These are phyloP conservation scores for Halictus rubicundus DNA, from an alignment of 1,140 invertebrate genomes.

Conservation along the genomic window DNA sequence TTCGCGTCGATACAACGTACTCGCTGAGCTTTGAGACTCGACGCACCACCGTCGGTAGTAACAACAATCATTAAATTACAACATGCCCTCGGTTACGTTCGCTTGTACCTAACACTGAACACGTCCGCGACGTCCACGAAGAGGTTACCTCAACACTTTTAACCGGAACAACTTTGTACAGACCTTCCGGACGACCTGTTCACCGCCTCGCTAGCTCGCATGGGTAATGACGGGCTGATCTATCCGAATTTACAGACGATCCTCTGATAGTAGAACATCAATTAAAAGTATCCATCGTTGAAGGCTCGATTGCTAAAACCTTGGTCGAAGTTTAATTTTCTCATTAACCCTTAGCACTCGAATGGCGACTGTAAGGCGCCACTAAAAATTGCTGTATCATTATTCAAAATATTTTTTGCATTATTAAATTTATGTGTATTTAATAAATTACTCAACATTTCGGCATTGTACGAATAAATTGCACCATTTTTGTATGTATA, in stretches of 20 bases:
- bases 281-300: not conserved
- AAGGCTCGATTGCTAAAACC: too few species aligned
- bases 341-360: too few species aligned
- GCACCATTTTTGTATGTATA: too few species aligned
- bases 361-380: too few species aligned
- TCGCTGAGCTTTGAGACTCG: not conserved
- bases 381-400: too few species aligned
- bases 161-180: not conserved
- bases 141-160: not conserved
- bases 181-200: not conserved
- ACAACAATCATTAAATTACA: conserved; percentile 33
- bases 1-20: conserved; percentile 1
- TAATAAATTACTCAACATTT: too few species aligned
- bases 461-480: too few species aligned
- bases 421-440: too few species aligned
- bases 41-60: not conserved
- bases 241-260: not conserved
- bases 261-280: not conserved
- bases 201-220: not conserved
- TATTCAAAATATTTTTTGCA: too few species aligned
- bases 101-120: not conserved
- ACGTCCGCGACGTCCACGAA: conserved; percentile 18
- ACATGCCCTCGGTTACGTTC: not conserved
- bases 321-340: too few species aligned
- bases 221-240: not conserved